These are phyloP conservation scores for Anguilla marmorata DNA, from an alignment of 2,797 vertebrate genomes.

Conservation along the genomic window DNA sequence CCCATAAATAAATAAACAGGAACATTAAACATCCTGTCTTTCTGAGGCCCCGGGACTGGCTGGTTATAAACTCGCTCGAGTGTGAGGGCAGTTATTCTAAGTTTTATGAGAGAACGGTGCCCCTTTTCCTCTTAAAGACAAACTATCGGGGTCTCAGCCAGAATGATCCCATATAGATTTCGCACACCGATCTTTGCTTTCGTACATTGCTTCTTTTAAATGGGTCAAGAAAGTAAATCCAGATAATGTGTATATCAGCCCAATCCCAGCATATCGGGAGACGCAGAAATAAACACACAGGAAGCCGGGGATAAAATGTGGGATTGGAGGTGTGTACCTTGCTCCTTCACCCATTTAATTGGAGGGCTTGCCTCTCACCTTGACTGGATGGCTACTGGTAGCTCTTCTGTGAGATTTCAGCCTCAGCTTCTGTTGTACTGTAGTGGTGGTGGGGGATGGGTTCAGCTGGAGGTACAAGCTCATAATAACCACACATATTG, in stretches of 20 bases:
- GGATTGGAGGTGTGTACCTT: neutral
- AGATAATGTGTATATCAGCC: slow-evolving; percentile 90
- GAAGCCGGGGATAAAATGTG: neutral
- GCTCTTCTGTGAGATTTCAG: neutral
- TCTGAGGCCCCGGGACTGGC: slow-evolving; percentile 98
- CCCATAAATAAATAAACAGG: slow-evolving; percentile 99
- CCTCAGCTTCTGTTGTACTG: slow-evolving; percentile 26
- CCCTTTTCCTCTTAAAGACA: slow-evolving; percentile 99
- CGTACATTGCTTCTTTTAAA: slow-evolving; percentile 99
- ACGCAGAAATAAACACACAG: slow-evolving; percentile 65
- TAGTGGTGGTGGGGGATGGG: too few species aligned
- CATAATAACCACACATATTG: slow-evolving; percentile 33
- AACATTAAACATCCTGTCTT: slow-evolving; percentile 99
- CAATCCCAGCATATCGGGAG: slow-evolving; percentile 78
- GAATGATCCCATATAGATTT: slow-evolving; percentile 99
- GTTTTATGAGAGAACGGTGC: slow-evolving; percentile 99
- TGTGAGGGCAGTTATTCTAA: slow-evolving; percentile 99
- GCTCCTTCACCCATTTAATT: neutral
- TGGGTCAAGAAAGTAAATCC: slow-evolving; percentile 89
- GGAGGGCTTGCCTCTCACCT: neutral
- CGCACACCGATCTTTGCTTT: slow-evolving; percentile 99
- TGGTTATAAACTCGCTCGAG: slow-evolving; percentile 99
- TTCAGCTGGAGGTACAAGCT: neutral
- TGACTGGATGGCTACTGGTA: neutral
- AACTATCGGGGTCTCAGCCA: slow-evolving; percentile 98